Percentiles rank a stretch among this genome's conserved stretches.
Evolutionary conservation across 2,888 invertebrate genomes (phyloP).

Genomic region (Chamaedrilus cognettii): DNA sequence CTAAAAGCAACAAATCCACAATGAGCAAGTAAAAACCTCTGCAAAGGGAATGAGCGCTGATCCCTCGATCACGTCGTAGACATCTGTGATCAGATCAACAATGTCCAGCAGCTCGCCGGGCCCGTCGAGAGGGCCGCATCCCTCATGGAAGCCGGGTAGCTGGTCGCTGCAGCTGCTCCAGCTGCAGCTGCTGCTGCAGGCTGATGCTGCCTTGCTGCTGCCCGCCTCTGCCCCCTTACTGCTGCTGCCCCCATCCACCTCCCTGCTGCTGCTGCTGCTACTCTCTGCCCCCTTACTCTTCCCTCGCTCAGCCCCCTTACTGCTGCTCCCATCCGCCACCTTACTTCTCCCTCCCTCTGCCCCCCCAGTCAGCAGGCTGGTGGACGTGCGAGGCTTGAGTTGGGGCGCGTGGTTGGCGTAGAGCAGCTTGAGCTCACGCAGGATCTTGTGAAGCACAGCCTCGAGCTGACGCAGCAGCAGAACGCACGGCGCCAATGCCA

Average conservation of each 20-base stretch:
- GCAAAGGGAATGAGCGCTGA: constrained; percentile 52
- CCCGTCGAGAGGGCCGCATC: constrained; percentile 1
- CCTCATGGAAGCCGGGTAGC: not conserved
- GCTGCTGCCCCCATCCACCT: not conserved
- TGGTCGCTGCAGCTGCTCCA: constrained; percentile 18
- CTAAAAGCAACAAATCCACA: too few relatives aligned
- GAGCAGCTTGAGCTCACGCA: constrained; percentile 44
- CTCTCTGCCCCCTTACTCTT: not conserved
- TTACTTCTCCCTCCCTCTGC: not conserved
- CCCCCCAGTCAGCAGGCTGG: not conserved
- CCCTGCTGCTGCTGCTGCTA: constrained; percentile 9
- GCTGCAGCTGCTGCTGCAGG: constrained; percentile 9
- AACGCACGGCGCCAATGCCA: not conserved
- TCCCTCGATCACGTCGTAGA: constrained; percentile 50
- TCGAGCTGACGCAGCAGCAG: constrained; percentile 39
- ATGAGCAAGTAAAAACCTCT: too few relatives aligned
- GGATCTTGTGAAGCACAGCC: constrained; percentile 44
- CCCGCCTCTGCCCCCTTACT: not conserved
- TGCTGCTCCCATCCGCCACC: not conserved
- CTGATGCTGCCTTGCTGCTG: not conserved
- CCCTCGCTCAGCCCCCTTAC: not conserved
- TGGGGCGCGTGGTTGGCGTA: constrained; percentile 46
- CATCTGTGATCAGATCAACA: constrained; percentile 46
- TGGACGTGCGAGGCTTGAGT: constrained; percentile 35
- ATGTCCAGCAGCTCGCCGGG: constrained; percentile 21